phyloP scores from a whole-genome alignment of 23 tunicate genomes.

The Styela plicata region DNA sequence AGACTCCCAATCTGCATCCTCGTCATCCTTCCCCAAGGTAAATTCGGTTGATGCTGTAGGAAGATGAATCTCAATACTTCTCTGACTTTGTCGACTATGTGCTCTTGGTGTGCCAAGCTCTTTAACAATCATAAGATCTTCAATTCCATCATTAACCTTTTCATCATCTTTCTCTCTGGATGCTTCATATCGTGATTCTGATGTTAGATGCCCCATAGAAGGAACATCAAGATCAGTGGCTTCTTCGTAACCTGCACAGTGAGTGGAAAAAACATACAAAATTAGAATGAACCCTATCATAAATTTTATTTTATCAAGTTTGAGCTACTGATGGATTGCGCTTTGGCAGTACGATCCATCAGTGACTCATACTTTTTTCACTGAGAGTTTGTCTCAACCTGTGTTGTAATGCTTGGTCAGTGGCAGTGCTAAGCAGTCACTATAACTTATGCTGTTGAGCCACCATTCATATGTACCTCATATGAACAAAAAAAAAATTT shows the following conservation, averaged over 20 bases:
- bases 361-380: too few relatives aligned
- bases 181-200: conserved; percentile 5
- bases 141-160: not conserved
- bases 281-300: too few relatives aligned
- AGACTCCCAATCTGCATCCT: conserved; percentile 19
- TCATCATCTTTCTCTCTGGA: not conserved
- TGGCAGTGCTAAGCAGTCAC: too few relatives aligned
- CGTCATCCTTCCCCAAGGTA: conserved; percentile 14
- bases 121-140: conserved; percentile 27
- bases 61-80: conserved; percentile 29
- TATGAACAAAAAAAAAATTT: too few relatives aligned
- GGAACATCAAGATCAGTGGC: conserved; percentile 32
- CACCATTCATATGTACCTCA: too few relatives aligned
- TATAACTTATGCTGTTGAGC: too few relatives aligned
- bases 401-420: too few relatives aligned
- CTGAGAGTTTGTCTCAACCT: too few relatives aligned
- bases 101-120: conserved; percentile 27
- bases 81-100: conserved; percentile 30
- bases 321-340: too few relatives aligned
- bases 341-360: too few relatives aligned
- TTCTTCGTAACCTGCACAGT: conserved; percentile 10
- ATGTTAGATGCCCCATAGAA: conserved; percentile 12
- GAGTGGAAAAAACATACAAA: too few relatives aligned
- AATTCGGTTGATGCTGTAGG: conserved; percentile 34
- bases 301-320: too few relatives aligned